phyloP scores from a whole-genome alignment of 2,888 invertebrate species.

The Cryptocephalus moraei region DNA sequence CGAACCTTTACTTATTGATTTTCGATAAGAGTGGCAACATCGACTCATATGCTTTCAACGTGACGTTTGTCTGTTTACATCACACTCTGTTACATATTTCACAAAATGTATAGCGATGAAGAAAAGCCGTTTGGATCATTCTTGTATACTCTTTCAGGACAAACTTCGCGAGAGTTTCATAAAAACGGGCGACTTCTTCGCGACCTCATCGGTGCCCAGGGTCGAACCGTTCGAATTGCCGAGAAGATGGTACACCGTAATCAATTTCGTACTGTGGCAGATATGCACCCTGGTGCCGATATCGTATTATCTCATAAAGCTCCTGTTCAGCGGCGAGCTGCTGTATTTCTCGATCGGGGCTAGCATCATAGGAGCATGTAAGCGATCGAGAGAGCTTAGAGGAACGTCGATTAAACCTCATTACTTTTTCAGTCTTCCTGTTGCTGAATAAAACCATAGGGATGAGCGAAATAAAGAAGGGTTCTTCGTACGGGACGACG shows the following conservation, averaged over 20 bases:
- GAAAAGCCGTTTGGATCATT: too few relatives aligned
- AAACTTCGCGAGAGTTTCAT: constrained; percentile 63
- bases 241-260: constrained; percentile 53
- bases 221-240: constrained; percentile 47
- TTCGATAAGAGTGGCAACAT: too few relatives aligned
- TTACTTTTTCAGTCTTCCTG: constrained; percentile 56
- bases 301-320: constrained; percentile 54
- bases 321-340: constrained; percentile 63
- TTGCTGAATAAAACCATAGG: constrained; percentile 71
- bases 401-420: background rate
- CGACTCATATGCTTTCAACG: too few relatives aligned
- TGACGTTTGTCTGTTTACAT: too few relatives aligned
- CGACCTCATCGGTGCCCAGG: constrained; percentile 59
- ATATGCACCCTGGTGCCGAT: constrained; percentile 58
- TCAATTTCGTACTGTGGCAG: constrained; percentile 66
- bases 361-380: constrained; percentile 64
- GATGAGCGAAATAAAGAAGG: constrained; percentile 76
- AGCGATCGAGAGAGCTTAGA: constrained; percentile 33
- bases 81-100: too few relatives aligned
- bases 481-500: constrained; percentile 65
- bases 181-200: constrained; percentile 70
- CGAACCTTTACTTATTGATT: too few relatives aligned
- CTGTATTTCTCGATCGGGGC: constrained; percentile 58
- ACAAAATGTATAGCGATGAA: too few relatives aligned
- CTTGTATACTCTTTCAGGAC: constrained; percentile 39